A percentile compares a stretch with the other conserved stretches of the same genome.
Evolutionary conservation across 2,888 invertebrate genomes (phyloP).

Genomic region (Holacanthella duospinosa): DNA sequence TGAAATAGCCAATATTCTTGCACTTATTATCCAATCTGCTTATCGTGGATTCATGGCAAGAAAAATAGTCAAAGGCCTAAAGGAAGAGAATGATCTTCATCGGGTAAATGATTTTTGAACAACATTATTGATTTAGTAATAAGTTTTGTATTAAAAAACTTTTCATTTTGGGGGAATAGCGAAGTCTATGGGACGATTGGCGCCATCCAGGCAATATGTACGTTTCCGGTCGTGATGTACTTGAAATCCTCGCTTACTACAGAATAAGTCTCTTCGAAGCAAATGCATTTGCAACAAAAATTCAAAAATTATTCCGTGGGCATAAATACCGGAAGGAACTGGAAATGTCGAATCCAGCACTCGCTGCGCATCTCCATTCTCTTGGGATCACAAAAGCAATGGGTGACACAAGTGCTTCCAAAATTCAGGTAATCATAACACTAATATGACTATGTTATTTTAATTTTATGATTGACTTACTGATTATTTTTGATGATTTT

Average conservation of each 20-base stretch:
- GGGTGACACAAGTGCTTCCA: slow-evolving; percentile 2
- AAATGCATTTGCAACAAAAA: slow-evolving; percentile 8
- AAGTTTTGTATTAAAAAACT: too few relatives aligned
- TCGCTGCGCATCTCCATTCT: neutral
- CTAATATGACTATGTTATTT: neutral
- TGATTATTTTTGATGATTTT: neutral
- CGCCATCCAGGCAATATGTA: neutral
- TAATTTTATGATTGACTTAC: too few relatives aligned
- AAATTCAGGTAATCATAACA: slow-evolving; percentile 4
- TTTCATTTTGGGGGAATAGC: too few relatives aligned
- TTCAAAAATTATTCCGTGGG: slow-evolving; percentile 19
- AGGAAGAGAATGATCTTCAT: neutral
- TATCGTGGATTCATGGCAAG: slow-evolving; percentile 23
- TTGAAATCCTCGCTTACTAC: slow-evolving; percentile 9
- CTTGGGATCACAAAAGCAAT: slow-evolving; percentile 8
- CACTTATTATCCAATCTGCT: slow-evolving; percentile 19
- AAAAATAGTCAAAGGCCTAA: slow-evolving; percentile 13
- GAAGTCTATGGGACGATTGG: slow-evolving; percentile 9
- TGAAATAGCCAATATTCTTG: slow-evolving; percentile 18
- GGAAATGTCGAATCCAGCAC: slow-evolving; percentile 9
- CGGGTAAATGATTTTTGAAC: too few relatives aligned
- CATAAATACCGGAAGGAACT: slow-evolving; percentile 8
- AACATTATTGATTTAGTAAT: too few relatives aligned
- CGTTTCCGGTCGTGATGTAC: slow-evolving; percentile 4
- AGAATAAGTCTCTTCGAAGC: slow-evolving; percentile 3